Conservation (phyloP, 2,888 invertebrate genomes). For the Tetragnatha montana region DNA sequence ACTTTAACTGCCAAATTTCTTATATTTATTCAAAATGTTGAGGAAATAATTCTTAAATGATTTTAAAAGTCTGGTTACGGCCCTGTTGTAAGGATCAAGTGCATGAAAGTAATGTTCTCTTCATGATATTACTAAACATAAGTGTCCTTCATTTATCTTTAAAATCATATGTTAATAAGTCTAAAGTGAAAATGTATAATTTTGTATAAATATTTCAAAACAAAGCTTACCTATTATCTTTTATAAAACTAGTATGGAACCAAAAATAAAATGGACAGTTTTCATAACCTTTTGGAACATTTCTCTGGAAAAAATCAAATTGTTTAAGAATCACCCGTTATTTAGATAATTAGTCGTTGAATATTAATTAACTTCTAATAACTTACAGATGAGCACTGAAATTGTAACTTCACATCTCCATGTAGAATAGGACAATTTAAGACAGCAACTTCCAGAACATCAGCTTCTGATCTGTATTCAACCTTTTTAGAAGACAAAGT, state of each 20-base stretch:
- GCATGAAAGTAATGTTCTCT: too few relatives aligned
- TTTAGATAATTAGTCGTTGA: background rate
- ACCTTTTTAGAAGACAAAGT: conserved; percentile 64
- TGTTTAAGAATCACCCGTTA: background rate
- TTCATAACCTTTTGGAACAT: conserved; percentile 78
- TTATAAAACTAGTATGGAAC: conserved; percentile 78
- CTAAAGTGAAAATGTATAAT: too few relatives aligned
- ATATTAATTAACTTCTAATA: background rate
- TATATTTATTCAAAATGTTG: too few relatives aligned
- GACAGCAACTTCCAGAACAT: conserved; percentile 73
- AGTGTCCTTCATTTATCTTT: too few relatives aligned
- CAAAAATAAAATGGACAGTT: conserved; percentile 79
- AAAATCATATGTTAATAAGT: too few relatives aligned
- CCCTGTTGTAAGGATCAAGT: too few relatives aligned
- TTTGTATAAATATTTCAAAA: too few relatives aligned
- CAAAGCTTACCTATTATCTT: conserved; percentile 75
- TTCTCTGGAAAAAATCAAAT: conserved; percentile 74
- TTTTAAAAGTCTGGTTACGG: too few relatives aligned
- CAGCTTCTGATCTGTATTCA: conserved; percentile 73
- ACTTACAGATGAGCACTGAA: conserved; percentile 76
- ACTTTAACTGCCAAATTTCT: too few relatives aligned
- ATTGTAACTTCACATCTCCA: conserved; percentile 77
- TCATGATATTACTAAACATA: too few relatives aligned
- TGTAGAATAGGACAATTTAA: conserved; percentile 75
- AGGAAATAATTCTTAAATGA: too few relatives aligned